Evolutionary conservation across 2,888 invertebrate species (phyloP), one percentile per base, ranked within the genome.

Genomic region (Sussaba pulchella): DNA sequence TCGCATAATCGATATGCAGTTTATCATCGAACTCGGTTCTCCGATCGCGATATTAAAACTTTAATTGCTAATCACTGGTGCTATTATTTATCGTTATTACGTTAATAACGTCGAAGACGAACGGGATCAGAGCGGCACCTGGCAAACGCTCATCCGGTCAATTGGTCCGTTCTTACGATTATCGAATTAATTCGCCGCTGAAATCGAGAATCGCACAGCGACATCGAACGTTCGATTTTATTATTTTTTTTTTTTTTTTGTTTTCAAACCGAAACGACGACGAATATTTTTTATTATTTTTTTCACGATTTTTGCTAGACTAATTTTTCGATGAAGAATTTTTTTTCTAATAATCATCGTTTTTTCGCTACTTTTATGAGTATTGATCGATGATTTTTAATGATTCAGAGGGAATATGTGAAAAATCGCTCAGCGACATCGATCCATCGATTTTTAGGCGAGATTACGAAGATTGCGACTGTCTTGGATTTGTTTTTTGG

Each of bases 1-100:
- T 77, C 45, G 70, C 54, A 81, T 61, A 77, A 78, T 74, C 76
- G 81, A 82, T 77, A 82, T 81, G 82, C 73, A 73, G 41, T 66
- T 72, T 64, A 52, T 31, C 31, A 69, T 72, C 17, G 76, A 73
- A 69, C 59, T 76, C 57, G 47, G 41, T 43, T 26, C 3, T 61
- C 39, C 24, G 59, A 73, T 70, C 41, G 73, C 41, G 5, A 57
- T 45, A 54, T 72, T 50, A 50, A 63, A 61, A 61, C 17, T 39
- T n/a, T 59, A 43, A 45, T 71, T 14, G 63, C 31, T 78, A 45
- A 24, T 57, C 26, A 21, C 61, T 74, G 57, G 26, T 21, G 9
- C 39, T 64, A 43, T 39, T 72, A 63, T 64, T 73, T 24, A 52
- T 69, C 43, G 21, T 77, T 71, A 45, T 74, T 54, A 31, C 19